Evolutionary conservation across 2,797 vertebrate species (phyloP), one percentile per base, ranked within the genome.

Genomic region (Halcyon leucocephala): DNA sequence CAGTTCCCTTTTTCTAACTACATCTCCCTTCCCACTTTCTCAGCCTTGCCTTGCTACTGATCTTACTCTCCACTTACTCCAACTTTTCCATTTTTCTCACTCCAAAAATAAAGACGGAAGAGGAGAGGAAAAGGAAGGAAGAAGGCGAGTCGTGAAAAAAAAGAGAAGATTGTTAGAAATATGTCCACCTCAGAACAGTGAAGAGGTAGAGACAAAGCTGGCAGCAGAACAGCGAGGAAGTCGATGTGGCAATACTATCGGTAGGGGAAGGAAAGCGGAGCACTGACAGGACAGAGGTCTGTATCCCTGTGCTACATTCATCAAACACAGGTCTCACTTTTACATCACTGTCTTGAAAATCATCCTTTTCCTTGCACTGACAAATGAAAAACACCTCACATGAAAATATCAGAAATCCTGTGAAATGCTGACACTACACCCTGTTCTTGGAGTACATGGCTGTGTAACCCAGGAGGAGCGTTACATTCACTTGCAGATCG

Each of bases 241-340:
- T 54, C 22, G 58, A 25, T 14, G 8, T 5, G 51, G 33, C 42
- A 93, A 42, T 51, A 5, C 33, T 35, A 17, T 3, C 12, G 4
- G 15, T 8, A 71, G 57, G 2, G 42, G 21, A 69, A 80, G 37
- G 13, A 52, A 52, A 57, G 31, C 0, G 1, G 33, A 41, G 11
- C 15, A 21, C 52, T 67, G 4, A 21, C 0, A 1, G 20, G n/a
- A 35, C 22, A 70, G 21, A 31, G 41, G 29, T 76, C 44, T 0
- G 0, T 26, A 67, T 11, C 20, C 1, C 0, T 3, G 16, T 7
- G 5, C 14, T 29, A 9, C 14, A 7, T 60, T 29, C 13, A 2
- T 26, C 41, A 51, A n/a, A 66, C 1, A 1, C 20, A 51, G 14
- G 4, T 62, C 73, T 91, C 24, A 1, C 22, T 35, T 86, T 52